A percentile compares a stretch with the other conserved stretches of the same genome.
Conservation (phyloP, 2,113 vertebrate genomes). For the Mola mola region DNA sequence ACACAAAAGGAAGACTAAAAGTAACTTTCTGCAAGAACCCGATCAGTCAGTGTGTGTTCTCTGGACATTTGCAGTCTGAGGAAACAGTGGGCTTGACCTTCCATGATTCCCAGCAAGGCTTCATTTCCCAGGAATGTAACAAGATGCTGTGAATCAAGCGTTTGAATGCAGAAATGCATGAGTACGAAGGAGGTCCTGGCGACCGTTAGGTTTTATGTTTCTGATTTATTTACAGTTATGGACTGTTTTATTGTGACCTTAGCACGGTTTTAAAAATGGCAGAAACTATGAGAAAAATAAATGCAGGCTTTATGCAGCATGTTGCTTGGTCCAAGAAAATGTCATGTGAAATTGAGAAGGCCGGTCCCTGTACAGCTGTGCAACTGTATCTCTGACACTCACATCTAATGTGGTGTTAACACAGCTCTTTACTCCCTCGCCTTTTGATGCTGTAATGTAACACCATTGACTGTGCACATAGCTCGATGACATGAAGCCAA, state of each 20-base stretch:
- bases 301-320: too few relatives aligned
- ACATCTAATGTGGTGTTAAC: slow-evolving; percentile 1
- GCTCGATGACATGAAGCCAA: too few relatives aligned
- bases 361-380: too few relatives aligned
- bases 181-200: neutral
- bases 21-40: too few relatives aligned
- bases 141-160: slow-evolving; percentile 41
- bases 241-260: too few relatives aligned
- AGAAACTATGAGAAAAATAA: too few relatives aligned
- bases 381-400: too few relatives aligned
- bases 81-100: slow-evolving; percentile 21
- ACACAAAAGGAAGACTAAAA: slow-evolving; percentile 17
- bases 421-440: neutral
- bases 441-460: slow-evolving; percentile 21
- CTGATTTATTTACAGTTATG: too few relatives aligned
- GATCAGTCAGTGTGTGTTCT: slow-evolving; percentile 17
- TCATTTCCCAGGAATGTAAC: slow-evolving; percentile 48
- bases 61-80: slow-evolving; percentile 44
- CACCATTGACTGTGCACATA: neutral
- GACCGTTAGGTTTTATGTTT: neutral
- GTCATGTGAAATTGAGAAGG: neutral
- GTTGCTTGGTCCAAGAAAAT: slow-evolving; percentile 18
- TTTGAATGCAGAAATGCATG: slow-evolving; percentile 15
- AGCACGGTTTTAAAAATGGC: too few relatives aligned
- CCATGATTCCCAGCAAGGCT: slow-evolving; percentile 28